Conservation (phyloP, 37 sponge, comb jelly and placozoan genomes). For the Petrosia ficiformis region DNA sequence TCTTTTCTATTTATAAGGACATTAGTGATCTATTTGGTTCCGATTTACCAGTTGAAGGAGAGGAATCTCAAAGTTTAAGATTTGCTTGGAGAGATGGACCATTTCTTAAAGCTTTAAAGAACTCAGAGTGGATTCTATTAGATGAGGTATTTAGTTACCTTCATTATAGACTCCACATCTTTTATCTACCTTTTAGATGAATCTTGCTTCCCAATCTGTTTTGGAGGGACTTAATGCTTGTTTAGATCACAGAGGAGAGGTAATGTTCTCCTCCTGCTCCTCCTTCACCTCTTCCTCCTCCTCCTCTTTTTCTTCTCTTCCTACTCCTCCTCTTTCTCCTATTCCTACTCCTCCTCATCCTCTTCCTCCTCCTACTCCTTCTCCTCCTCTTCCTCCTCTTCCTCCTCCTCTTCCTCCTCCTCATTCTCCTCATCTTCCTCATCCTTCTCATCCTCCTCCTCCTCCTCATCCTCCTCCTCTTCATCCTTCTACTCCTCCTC, state of each 20-base stretch:
- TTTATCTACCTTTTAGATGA: slow-evolving; percentile 59
- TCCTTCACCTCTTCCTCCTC: no score
- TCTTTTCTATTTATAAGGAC: slow-evolving; percentile 56
- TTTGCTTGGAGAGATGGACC: slow-evolving; percentile 99
- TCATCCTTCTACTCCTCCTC: no score
- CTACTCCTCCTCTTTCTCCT: no score
- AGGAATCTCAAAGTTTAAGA: slow-evolving; percentile 57
- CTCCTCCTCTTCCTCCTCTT: not conserved
- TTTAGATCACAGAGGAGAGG: slow-evolving; percentile 95
- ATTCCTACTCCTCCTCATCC: no score
- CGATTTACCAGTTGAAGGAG: slow-evolving; percentile 93
- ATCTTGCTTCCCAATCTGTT: slow-evolving; percentile 96
- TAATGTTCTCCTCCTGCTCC: no score
- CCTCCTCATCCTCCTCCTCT: no score
- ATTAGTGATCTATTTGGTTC: slow-evolving; percentile 95
- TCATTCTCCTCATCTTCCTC: no score
- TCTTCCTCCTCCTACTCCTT: no score
- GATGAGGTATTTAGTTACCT: slow-evolving; percentile 71
- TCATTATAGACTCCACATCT: not conserved
- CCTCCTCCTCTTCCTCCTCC: not conserved
- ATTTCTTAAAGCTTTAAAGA: slow-evolving; percentile 86
- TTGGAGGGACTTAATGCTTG: slow-evolving; percentile 97
- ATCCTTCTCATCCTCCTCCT: no score
- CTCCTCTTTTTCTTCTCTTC: not conserved
- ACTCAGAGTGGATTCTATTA: slow-evolving; percentile 89